A percentile compares a stretch with the other conserved stretches of the same genome.
Conservation (phyloP, 2,888 invertebrate species). For the Cryptus viduatorius region DNA sequence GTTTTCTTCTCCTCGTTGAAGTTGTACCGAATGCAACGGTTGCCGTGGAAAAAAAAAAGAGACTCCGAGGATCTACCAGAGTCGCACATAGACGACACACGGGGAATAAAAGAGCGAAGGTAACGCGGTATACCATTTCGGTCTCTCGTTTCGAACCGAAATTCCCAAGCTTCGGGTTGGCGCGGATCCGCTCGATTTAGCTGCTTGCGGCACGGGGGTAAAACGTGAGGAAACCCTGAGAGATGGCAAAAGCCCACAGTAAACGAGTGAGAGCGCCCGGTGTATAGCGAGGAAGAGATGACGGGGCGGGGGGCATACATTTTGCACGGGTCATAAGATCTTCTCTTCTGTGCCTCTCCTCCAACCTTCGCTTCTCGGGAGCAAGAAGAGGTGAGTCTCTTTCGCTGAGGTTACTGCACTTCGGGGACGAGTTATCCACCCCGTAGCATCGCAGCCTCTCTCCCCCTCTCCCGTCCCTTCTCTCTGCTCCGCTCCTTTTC, state of each 20-base stretch:
- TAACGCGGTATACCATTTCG: background rate
- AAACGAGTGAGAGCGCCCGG: constrained; percentile 40
- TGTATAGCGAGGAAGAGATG: constrained; percentile 23
- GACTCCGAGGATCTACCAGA: background rate
- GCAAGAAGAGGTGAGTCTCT: constrained; percentile 72
- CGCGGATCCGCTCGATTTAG: constrained; percentile 77
- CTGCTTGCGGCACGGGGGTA: constrained; percentile 40
- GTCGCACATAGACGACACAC: background rate
- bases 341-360: constrained; percentile 65
- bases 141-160: constrained; percentile 55
- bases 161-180: constrained; percentile 73
- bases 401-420: constrained; percentile 82
- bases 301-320: constrained; percentile 78
- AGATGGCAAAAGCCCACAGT: constrained; percentile 28
- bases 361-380: constrained; percentile 47
- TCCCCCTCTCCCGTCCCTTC: constrained; percentile 15
- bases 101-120: constrained; percentile 34
- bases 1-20: background rate
- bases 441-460: constrained; percentile 69
- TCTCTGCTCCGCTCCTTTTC: constrained; percentile 33
- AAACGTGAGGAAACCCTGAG: constrained; percentile 32
- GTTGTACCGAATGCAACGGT: background rate
- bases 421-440: constrained; percentile 82
- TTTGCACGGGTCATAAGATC: constrained; percentile 82
- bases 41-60: background rate